These are phyloP conservation scores for Meriones unguiculatus DNA, from an alignment of 2,113 vertebrate species.

Conservation along the genomic window DNA sequence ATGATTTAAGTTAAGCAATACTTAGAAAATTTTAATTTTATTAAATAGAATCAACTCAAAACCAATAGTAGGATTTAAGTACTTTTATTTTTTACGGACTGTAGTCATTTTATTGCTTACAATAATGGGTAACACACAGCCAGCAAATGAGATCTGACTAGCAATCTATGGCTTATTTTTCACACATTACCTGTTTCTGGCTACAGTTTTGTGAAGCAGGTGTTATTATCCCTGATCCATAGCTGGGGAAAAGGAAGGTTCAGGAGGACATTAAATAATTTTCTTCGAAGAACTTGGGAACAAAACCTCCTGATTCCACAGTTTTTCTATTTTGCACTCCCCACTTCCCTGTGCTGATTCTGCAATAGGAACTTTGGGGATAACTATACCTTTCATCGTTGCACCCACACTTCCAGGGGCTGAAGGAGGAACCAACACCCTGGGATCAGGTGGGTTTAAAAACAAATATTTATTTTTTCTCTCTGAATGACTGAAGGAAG, in stretches of 20 bases:
- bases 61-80: neutral
- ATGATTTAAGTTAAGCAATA: neutral
- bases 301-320: neutral
- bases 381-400: neutral
- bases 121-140: neutral
- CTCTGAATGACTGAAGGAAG: neutral
- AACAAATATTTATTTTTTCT: neutral
- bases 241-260: neutral
- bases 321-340: neutral
- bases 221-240: neutral
- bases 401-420: neutral
- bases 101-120: neutral
- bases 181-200: neutral
- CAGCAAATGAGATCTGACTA: neutral
- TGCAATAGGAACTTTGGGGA: accelerated
- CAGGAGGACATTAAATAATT: slow-evolving; percentile 4
- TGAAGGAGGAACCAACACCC: neutral
- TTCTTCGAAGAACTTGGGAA: neutral
- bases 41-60: slow-evolving; percentile 24
- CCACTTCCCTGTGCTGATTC: neutral
- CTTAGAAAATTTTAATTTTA: neutral
- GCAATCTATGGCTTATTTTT: neutral
- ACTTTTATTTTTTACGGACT: neutral
- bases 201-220: neutral
- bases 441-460: neutral